A percentile compares a stretch with the other conserved stretches of the same genome.
Conservation (phyloP, 1,140 invertebrate species). For the Drosophila novamexicana region DNA sequence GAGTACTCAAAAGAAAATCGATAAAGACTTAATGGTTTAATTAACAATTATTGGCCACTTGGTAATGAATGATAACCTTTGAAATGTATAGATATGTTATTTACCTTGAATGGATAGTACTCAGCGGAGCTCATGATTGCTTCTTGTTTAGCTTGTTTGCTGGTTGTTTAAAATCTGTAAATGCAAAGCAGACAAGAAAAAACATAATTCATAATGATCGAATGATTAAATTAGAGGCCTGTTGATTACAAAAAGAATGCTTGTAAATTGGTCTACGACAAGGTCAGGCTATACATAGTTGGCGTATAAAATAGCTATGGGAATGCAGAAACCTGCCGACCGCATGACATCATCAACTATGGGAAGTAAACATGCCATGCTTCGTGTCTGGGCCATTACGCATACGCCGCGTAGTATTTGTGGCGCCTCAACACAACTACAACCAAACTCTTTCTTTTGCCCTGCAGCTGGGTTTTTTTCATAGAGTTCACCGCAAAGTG, state of each 20-base stretch:
- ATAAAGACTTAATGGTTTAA: slow-evolving; percentile 8
- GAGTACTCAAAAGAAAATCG: slow-evolving; percentile 16
- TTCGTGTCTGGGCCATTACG: slow-evolving; percentile 39
- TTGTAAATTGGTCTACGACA: slow-evolving; percentile 5
- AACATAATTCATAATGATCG: slow-evolving; percentile 45
- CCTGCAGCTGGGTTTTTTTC: slow-evolving; percentile 36
- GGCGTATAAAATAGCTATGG: slow-evolving; percentile 1
- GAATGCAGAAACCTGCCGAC: slow-evolving; percentile 36
- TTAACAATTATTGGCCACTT: slow-evolving; percentile 12
- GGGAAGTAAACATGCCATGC: slow-evolving; percentile 32
- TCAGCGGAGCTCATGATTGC: slow-evolving; percentile 83
- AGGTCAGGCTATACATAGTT: slow-evolving; percentile 33
- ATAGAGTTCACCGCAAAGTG: slow-evolving; percentile 54
- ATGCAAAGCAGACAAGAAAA: slow-evolving; percentile 35
- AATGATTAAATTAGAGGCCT: slow-evolving; percentile 11
- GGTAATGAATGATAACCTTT: neutral
- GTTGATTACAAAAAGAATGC: slow-evolving; percentile 10
- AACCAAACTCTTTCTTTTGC: slow-evolving; percentile 20
- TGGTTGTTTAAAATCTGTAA: slow-evolving; percentile 66
- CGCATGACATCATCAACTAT: slow-evolving; percentile 60
- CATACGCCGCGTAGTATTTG: slow-evolving; percentile 56
- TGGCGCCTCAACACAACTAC: slow-evolving; percentile 42
- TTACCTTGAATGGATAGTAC: slow-evolving; percentile 84
- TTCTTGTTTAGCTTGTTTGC: slow-evolving; percentile 46
- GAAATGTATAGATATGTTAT: neutral